Evolutionary conservation across 2,113 vertebrate genomes (phyloP).

Genomic region (Ochotona princeps): DNA sequence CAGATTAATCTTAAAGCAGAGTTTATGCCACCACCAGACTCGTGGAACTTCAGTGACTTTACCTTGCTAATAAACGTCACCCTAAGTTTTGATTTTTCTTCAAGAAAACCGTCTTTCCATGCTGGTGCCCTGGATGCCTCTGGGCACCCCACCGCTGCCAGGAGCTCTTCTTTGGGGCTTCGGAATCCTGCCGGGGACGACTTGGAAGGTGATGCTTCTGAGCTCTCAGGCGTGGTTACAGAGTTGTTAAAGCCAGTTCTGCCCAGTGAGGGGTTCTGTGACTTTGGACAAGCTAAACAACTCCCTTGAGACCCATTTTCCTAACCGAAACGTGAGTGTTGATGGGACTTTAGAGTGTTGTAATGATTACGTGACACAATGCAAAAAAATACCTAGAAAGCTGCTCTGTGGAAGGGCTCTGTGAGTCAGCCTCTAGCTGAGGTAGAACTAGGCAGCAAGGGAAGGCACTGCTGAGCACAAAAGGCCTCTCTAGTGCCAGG

Average conservation of each 20-base stretch:
- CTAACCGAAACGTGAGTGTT: background rate
- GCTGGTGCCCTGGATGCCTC: rapidly evolving
- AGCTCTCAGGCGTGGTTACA: background rate
- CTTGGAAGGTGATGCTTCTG: too few species aligned
- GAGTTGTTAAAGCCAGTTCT: background rate
- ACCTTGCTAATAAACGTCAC: background rate
- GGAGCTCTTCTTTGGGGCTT: rapidly evolving
- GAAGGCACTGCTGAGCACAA: rapidly evolving
- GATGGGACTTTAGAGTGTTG: background rate
- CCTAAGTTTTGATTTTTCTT: background rate
- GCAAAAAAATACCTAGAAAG: background rate
- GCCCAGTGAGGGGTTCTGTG: background rate
- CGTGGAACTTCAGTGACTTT: background rate
- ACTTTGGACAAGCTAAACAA: background rate
- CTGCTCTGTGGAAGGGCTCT: background rate
- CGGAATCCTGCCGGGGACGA: background rate
- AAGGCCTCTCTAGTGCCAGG: background rate
- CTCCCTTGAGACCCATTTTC: background rate
- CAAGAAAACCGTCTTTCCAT: rapidly evolving
- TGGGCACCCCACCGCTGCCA: background rate
- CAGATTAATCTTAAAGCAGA: constrained; percentile 52
- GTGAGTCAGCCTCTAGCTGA: background rate
- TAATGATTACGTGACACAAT: background rate
- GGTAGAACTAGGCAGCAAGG: background rate
- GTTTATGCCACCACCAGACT: background rate